Base-by-base conservation (phyloP, 1,140 invertebrate species). In the Drosophila tristis region DNA sequence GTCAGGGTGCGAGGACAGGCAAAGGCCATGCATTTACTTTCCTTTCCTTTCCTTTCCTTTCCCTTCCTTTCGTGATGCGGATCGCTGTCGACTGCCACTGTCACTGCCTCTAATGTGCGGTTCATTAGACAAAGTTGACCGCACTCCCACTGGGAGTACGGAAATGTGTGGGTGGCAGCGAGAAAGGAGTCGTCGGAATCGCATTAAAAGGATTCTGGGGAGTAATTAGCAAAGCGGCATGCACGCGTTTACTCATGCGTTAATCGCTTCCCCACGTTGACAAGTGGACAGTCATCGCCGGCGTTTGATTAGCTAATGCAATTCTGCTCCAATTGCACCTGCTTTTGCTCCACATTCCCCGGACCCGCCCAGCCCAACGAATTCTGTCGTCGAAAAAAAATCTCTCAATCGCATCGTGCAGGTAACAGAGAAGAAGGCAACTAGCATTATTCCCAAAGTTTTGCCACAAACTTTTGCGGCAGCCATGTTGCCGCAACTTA, bases 181-280 rank as follows among this genome's bases (percentile, higher is more conserved):
- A 57, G 31, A n/a, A 49, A 29, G 63, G 55, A 72, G 47, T 45
- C 42, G 49, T 45, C 59, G 74, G 89, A 89, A 89, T 90, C 72
- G 85, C 65, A 90, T 89, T 89, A 80, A 89, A 87, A 84, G 84
- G 85, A 89, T 84, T 80, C 79, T 45, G 54, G 84, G 85, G 85
- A 89, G 76, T 90, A 90, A 89, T 89, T 89, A 90, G 79, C 76
- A 72, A 73, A 74, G 75, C 67, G 70, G 55, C 57, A 31, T 58
- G 63, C 78, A 82, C 54, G 54, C 50, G 51, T 23, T 55, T 53
- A 45, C 61, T 63, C 39, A 62, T 62, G 71, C 72, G 45, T 80
- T 56, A 11, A 50, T 44, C 35, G 43, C 65, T 48, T 44, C 31
- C 16, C 51, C 47, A 6, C 43, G 51, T 47, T 61, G 65, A 64